Evolutionary conservation across 1,140 invertebrate species (phyloP).

Genomic region (Aleiodes sp.): DNA sequence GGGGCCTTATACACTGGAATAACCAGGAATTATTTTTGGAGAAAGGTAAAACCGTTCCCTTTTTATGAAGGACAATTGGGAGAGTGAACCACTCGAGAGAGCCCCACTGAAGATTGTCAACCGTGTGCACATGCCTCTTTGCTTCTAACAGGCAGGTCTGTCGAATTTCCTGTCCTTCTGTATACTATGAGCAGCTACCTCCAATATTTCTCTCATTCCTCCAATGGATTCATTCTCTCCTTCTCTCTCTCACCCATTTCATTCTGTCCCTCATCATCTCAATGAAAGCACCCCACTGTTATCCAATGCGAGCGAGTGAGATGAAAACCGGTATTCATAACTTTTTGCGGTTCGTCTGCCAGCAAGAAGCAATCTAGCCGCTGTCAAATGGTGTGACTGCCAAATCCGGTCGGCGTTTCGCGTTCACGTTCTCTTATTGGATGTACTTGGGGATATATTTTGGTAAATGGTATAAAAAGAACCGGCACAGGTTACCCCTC

Average conservation of each 20-base stretch:
- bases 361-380: conserved; percentile 49
- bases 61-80: conserved; percentile 3
- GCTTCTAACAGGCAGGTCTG: conserved; percentile 47
- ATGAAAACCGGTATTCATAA: conserved; percentile 51
- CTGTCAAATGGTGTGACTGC: conserved; percentile 55
- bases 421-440: conserved; percentile 19
- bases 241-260: conserved; percentile 7
- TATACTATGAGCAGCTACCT: neutral
- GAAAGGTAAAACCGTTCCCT: neutral
- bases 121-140: conserved; percentile 45
- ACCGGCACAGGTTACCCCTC: neutral
- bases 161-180: conserved; percentile 49
- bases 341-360: conserved; percentile 51
- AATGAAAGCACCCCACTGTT: neutral
- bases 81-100: conserved; percentile 38
- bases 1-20: neutral
- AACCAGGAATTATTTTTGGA: neutral
- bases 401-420: conserved; percentile 52
- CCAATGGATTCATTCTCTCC: neutral
- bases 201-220: neutral
- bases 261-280: conserved; percentile 29
- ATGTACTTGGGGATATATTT: conserved; percentile 7
- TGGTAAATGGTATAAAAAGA: neutral
- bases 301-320: conserved; percentile 7
- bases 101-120: conserved; percentile 49